phyloP scores from a whole-genome alignment of 1,140 invertebrate genomes.

The Zaprionus ornatus region DNA sequence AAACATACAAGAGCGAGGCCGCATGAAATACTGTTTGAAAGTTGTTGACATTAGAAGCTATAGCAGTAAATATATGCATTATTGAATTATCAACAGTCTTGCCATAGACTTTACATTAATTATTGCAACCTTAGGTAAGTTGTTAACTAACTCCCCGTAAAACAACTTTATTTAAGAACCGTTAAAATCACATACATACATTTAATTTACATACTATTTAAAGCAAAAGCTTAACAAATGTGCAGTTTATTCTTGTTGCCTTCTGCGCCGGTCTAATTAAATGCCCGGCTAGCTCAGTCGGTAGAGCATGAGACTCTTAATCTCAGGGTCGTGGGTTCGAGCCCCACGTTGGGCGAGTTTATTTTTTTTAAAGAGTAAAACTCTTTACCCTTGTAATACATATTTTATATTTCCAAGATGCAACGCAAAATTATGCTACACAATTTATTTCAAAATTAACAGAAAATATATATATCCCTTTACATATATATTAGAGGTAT shows the following conservation, averaged over 20 bases:
- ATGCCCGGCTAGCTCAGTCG: slow-evolving; percentile 92
- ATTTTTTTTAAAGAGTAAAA: too few species aligned
- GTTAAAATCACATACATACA: not conserved
- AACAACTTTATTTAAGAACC: not conserved
- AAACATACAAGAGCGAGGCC: slow-evolving; percentile 48
- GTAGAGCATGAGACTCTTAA: slow-evolving; percentile 97
- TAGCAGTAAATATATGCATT: not conserved
- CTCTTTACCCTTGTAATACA: not conserved
- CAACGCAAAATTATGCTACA: not conserved
- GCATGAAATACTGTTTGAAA: slow-evolving; percentile 64
- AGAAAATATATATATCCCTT: not conserved
- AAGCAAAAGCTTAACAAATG: not conserved
- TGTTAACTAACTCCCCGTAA: not conserved
- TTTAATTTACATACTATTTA: not conserved
- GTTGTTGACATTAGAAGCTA: slow-evolving; percentile 57
- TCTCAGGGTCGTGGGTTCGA: slow-evolving; percentile 96
- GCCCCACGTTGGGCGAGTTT: slow-evolving; percentile 92
- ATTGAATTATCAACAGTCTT: not conserved
- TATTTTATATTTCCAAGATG: not conserved
- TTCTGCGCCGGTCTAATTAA: not conserved
- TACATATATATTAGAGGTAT: not conserved
- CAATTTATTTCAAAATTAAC: slow-evolving; percentile 35
- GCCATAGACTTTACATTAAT: not conserved
- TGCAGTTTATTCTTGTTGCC: not conserved
- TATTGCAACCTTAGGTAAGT: not conserved